phyloP scores from a whole-genome alignment of 2,888 invertebrate species.

The Platycnemis pennipes region DNA sequence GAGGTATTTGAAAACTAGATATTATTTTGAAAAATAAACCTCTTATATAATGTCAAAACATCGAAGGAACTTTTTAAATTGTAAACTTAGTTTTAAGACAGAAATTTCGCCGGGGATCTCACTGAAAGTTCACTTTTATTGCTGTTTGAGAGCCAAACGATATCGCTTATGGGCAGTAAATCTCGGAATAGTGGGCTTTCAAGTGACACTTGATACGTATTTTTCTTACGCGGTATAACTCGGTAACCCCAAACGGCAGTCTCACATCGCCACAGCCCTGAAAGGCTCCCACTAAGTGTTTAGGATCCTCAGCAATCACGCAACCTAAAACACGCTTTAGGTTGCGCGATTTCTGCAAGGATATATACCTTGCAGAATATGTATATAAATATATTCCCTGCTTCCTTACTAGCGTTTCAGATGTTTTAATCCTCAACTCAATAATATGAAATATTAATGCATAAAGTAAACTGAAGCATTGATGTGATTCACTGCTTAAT shows the following conservation, averaged over 20 bases:
- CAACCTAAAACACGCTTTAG: not conserved
- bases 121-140: not conserved
- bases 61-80: too few species aligned
- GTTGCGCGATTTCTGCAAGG: too few species aligned
- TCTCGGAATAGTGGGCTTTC: not conserved
- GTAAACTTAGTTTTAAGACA: not conserved
- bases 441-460: too few species aligned
- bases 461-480: too few species aligned
- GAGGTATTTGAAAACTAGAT: too few species aligned
- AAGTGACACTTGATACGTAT: not conserved
- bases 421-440: too few species aligned
- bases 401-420: not conserved
- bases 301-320: not conserved
- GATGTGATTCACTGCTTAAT: too few species aligned
- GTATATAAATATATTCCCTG: too few species aligned
- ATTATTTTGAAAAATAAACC: too few species aligned
- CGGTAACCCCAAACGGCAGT: not conserved
- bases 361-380: too few species aligned
- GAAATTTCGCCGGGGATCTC: not conserved
- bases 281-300: not conserved
- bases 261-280: not conserved
- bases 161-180: slow-evolving; percentile 13
- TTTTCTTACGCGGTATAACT: not conserved
- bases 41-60: too few species aligned
- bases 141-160: slow-evolving; percentile 13